phyloP scores from a whole-genome alignment of 2,113 vertebrate genomes.

The Catharus minimus region DNA sequence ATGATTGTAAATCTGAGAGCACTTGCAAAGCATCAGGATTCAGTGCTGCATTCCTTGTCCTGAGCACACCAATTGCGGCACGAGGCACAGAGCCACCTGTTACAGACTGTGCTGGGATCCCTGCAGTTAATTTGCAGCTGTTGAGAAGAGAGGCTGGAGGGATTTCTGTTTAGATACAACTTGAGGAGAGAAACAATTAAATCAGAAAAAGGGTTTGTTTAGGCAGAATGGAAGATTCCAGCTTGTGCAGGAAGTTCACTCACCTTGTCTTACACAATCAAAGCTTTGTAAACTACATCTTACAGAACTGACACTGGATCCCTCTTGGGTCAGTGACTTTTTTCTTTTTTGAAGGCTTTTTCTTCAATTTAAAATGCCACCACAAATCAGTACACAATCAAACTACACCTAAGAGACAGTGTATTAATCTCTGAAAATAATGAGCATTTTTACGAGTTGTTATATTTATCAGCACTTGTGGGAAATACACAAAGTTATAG shows the following conservation, averaged over 20 bases:
- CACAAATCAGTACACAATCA: neutral
- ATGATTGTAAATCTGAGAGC: neutral
- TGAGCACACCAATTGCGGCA: rapidly evolving
- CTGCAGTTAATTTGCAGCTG: slow-evolving; percentile 22
- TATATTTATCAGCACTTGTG: neutral
- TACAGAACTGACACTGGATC: neutral
- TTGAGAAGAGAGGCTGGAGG: neutral
- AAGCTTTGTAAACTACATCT: neutral
- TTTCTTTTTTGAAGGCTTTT: neutral
- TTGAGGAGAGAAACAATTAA: neutral
- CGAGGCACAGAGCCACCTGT: neutral
- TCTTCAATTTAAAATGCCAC: neutral
- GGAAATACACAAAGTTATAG: neutral
- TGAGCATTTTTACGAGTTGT: neutral
- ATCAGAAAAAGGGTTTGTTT: neutral
- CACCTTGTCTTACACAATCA: neutral
- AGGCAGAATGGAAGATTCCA: neutral
- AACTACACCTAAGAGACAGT: neutral
- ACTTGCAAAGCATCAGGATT: neutral
- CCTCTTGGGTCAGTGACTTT: neutral
- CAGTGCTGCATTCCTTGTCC: neutral
- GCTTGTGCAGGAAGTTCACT: neutral
- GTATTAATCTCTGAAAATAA: neutral
- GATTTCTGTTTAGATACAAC: neutral
- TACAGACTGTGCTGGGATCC: neutral